phyloP scores from a whole-genome alignment of 2,888 invertebrate species.

The Eristalis intricaria region DNA sequence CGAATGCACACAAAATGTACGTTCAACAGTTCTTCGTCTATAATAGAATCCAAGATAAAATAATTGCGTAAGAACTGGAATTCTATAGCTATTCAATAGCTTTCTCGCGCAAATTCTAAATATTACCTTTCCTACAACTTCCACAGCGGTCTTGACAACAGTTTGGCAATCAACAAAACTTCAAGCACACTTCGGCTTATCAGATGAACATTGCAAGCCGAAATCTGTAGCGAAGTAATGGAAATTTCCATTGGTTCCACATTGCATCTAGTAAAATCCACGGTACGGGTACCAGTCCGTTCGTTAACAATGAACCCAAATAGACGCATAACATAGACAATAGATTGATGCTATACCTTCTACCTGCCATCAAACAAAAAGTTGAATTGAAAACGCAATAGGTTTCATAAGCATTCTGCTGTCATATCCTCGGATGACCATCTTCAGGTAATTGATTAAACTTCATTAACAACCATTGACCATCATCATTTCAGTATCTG shows the following conservation, averaged over 20 bases:
- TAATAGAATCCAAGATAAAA: neutral
- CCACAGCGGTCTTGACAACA: no score
- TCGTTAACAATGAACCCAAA: neutral
- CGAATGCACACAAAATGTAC: neutral
- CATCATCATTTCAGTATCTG: conserved; percentile 27
- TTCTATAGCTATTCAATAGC: neutral
- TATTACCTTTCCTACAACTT: no score
- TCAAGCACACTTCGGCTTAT: neutral
- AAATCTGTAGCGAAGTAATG: neutral
- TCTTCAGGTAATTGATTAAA: neutral
- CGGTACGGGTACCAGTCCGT: neutral
- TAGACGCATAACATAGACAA: neutral
- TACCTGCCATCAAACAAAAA: neutral
- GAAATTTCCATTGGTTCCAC: neutral
- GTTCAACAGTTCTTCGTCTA: neutral
- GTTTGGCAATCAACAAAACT: neutral
- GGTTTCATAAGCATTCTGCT: neutral
- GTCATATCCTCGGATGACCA: neutral
- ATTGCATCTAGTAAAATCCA: no score
- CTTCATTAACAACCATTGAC: neutral
- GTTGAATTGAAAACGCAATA: neutral
- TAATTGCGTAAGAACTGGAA: neutral
- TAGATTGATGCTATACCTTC: neutral
- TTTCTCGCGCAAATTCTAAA: neutral
- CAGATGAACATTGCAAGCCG: no score